Base-by-base conservation (phyloP, 2,888 invertebrate species). In the Imbricaverruca yamaguchii region DNA sequence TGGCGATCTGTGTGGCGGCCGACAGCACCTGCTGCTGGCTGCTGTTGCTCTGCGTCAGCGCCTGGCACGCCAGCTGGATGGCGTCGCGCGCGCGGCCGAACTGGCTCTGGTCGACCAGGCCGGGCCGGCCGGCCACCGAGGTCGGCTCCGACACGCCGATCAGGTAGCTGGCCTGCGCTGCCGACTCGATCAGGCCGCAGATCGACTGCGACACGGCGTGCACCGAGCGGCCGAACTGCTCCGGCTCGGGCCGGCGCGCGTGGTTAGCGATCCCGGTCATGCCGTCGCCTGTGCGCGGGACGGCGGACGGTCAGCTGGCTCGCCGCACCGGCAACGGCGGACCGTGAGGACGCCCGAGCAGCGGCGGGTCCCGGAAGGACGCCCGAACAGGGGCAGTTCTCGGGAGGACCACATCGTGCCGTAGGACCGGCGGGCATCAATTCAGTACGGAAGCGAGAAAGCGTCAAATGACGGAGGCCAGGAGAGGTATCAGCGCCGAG, bases 261-360 rank as follows among this genome's bases (percentile, higher is more conserved):
- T 94, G 93, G 85, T 93, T 92, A 63, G 97, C 96, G 89, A 98
- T 97, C 63, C 97, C 95, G 0, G 95, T 96, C 93, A 98, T 97
- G 82, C 95, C 95, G 84, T 94, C 94, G 74, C 94, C 92, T 90
- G 69, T 7, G 23, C 23, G 23, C 23, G 10, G 23, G 23, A 12
- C 23, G 23, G 65, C 23, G 18, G 10, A 6, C 23, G 59, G 39
- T 39, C 39, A 39, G 39, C 39, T 39, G 39, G 39, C 39, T 39
- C 39, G 39, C 39, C 39, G 39, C 2, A 39, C 39, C 39, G 39
- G 39, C 39, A 39, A 39, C 2, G 39, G 39, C 39, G 4, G 39
- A 4, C 4, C 39, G 39, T 1, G 39, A 39, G 39, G 39, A 39
- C 39, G 39, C 39, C 39, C 39, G 39, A 39, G 39, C 39, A 39